Evolutionary conservation across 1,140 invertebrate species (phyloP).

Genomic region (Vanessa atalanta): DNA sequence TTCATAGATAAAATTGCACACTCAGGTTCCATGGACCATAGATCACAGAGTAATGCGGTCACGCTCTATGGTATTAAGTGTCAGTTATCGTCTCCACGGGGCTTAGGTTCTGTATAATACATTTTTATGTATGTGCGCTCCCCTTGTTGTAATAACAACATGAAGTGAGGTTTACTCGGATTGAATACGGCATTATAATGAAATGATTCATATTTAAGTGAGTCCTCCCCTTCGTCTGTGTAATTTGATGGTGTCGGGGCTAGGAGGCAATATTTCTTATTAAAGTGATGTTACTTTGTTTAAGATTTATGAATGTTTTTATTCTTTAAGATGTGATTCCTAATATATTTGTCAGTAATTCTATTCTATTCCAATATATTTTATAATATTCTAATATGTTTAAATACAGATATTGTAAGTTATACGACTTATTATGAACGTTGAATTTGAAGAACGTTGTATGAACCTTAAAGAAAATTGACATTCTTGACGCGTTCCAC

Average conservation of each 20-base stretch:
- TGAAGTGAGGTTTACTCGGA: conserved; percentile 79
- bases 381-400: too few relatives aligned
- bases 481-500: too few relatives aligned
- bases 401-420: too few relatives aligned
- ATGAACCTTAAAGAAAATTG: too few relatives aligned
- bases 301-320: conserved; percentile 54
- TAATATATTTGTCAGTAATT: too few relatives aligned
- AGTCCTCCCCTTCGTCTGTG: conserved; percentile 70
- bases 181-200: conserved; percentile 81
- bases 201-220: conserved; percentile 81
- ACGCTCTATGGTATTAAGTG: conserved; percentile 80
- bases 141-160: conserved; percentile 77
- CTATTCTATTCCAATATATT: too few relatives aligned
- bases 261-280: conserved; percentile 79
- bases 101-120: conserved; percentile 73
- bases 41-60: conserved; percentile 80
- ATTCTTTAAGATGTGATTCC: conserved; percentile 15
- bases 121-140: conserved; percentile 75
- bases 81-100: conserved; percentile 79
- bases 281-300: conserved; percentile 71
- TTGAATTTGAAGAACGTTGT: too few relatives aligned
- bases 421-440: too few relatives aligned
- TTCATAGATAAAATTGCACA: conserved; percentile 73
- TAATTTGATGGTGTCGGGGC: conserved; percentile 74
- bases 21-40: conserved; percentile 69